Conservation (phyloP, 2,113 vertebrate species). For the Pandion haliaetus region DNA sequence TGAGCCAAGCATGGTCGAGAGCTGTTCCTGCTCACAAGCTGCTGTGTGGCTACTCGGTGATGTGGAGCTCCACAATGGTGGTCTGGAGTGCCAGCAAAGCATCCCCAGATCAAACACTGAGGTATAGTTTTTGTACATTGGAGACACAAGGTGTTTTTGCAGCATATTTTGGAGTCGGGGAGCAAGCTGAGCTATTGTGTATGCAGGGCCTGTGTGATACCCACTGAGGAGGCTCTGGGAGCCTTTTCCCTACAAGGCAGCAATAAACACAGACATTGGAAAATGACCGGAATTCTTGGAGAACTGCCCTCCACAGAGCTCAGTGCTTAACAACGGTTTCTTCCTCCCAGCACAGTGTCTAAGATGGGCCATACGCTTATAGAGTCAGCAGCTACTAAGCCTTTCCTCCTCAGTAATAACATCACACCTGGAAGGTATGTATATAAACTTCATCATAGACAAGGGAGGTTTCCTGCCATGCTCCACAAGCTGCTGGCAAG, state of each 20-base stretch:
- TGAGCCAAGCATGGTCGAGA: neutral
- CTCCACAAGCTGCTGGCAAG: neutral
- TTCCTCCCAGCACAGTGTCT: conserved; percentile 70
- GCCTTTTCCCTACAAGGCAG: neutral
- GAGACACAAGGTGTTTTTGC: neutral
- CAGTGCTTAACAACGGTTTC: neutral
- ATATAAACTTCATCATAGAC: neutral
- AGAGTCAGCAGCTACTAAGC: conserved; percentile 63
- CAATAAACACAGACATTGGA: neutral
- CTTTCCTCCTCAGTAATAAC: neutral
- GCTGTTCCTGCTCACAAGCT: neutral
- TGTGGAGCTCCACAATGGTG: neutral
- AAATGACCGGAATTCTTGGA: neutral
- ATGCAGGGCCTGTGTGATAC: neutral
- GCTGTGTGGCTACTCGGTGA: neutral
- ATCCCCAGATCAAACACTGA: neutral
- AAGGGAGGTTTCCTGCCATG: neutral
- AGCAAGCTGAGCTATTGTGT: neutral
- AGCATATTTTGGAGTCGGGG: accelerated
- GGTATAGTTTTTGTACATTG: accelerated
- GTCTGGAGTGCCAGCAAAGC: neutral
- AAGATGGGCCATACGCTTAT: conserved; percentile 82
- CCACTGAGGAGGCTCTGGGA: neutral
- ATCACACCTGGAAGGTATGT: conserved; percentile 56
- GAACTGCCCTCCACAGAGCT: neutral